These are phyloP conservation scores for Dryobotodes eremita DNA, from an alignment of 2,888 invertebrate species.

Conservation along the genomic window DNA sequence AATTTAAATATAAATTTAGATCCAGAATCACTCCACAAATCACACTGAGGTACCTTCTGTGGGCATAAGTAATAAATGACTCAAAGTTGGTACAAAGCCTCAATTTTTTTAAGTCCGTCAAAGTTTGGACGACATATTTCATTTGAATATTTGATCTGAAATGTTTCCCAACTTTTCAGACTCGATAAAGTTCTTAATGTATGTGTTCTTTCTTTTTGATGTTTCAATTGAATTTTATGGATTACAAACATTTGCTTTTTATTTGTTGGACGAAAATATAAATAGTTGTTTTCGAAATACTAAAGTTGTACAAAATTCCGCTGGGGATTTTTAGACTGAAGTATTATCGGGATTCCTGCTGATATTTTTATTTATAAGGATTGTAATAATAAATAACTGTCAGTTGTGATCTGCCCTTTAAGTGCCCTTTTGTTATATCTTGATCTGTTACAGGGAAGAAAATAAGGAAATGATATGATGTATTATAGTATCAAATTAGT, in stretches of 20 bases:
- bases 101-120: conserved; percentile 42
- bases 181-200: conserved; percentile 51
- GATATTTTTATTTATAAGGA: conserved; percentile 19
- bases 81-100: conserved; percentile 46
- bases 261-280: conserved; percentile 29
- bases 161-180: conserved; percentile 51
- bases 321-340: conserved; percentile 4
- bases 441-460: background rate
- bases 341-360: background rate
- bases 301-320: background rate
- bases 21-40: conserved; percentile 23
- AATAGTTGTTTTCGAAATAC: conserved; percentile 10
- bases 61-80: conserved; percentile 32
- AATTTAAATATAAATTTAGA: background rate
- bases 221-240: conserved; percentile 40
- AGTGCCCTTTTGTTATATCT: conserved; percentile 39
- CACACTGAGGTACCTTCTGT: conserved; percentile 19
- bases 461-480: conserved; percentile 6
- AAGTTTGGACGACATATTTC: conserved; percentile 42
- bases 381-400: conserved; percentile 25
- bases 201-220: conserved; percentile 28
- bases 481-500: conserved; percentile 15
- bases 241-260: conserved; percentile 25
- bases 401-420: conserved; percentile 7
- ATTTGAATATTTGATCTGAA: conserved; percentile 59